Base-by-base conservation (phyloP, 2,888 invertebrate genomes). In the Lymantria dispar region DNA sequence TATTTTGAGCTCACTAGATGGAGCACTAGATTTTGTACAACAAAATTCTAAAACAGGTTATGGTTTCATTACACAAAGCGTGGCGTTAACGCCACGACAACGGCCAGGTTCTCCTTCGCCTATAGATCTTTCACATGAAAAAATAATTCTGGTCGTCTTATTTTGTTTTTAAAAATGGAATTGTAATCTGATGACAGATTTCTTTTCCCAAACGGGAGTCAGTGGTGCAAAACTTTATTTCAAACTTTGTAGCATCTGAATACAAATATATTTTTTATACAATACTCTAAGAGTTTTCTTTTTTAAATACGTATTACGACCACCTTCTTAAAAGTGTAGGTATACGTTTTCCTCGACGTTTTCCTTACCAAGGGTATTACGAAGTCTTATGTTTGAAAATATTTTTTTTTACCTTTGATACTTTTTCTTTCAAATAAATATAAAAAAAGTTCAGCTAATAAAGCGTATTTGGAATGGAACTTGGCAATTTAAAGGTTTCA, bases 391-490 rank as follows among this genome's bases (percentile, higher is more conserved):
- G 29, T 40, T 12, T 39, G 22, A 15, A n/a, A 11, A 12, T 14
- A 1, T 22, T 10, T 39, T 3, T 22, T 44, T 44, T 31, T 13
- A 29, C 30, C 14, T 13, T 45, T n/a, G n/a, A 5, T 43, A 15
- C 13, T 38, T 47, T 52, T 47, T 37, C 30, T 47, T 44, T 37
- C 22, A 30, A 42, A 38, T 36, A 48, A 45, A 22, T 13, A 38
- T 31, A 0, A 47, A 42, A n/a, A 52, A 41, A 47, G 7, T 11
- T 13, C 2, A 3, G 22, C 47, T 31, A 45, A 9, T 45, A 51
- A 29, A 15, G 43, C 47, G 43, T 47, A 9, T 0, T 5, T n/a
- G 8, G 7, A 31, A 9, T 15, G 14, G 2, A 46, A 31, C 33
- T 39, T 33, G 10, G 1, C 8, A 8, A 44, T 38, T 38, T 7